phyloP scores from a whole-genome alignment of 2,888 invertebrate genomes.

The Andricus curvator region DNA sequence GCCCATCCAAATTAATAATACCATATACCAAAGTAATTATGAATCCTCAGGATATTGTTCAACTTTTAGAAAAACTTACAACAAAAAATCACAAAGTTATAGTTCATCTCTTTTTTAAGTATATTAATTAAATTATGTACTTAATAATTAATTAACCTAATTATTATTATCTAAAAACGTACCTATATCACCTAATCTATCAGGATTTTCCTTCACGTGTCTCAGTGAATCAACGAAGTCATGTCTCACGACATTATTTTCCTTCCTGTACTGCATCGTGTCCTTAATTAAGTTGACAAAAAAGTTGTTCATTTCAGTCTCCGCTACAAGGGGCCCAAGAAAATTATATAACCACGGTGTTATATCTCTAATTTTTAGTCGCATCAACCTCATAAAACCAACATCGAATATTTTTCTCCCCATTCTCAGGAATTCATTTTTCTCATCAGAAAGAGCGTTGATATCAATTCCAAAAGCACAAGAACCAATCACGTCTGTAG shows the following conservation, averaged over 20 bases:
- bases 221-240: slow-evolving; percentile 76
- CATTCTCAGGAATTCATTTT: slow-evolving; percentile 76
- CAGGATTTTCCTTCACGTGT: slow-evolving; percentile 65
- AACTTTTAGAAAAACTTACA: no score
- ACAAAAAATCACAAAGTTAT: no score
- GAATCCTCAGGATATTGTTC: no score
- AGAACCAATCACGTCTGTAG: slow-evolving; percentile 78
- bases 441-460: slow-evolving; percentile 73
- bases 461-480: slow-evolving; percentile 78
- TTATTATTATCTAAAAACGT: slow-evolving; percentile 36
- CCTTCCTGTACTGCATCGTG: slow-evolving; percentile 73
- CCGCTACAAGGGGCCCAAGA: slow-evolving; percentile 55
- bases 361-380: slow-evolving; percentile 57
- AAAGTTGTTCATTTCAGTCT: slow-evolving; percentile 66
- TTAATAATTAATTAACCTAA: no score
- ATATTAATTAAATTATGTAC: no score
- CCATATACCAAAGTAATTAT: no score
- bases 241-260: slow-evolving; percentile 73
- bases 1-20: no score
- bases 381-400: slow-evolving; percentile 50
- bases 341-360: slow-evolving; percentile 59
- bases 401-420: slow-evolving; percentile 67
- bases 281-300: slow-evolving; percentile 69
- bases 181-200: background rate
- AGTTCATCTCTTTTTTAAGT: no score